Evolutionary conservation across 2,888 invertebrate genomes (phyloP).

Genomic region (Leptopterna dolabrata): DNA sequence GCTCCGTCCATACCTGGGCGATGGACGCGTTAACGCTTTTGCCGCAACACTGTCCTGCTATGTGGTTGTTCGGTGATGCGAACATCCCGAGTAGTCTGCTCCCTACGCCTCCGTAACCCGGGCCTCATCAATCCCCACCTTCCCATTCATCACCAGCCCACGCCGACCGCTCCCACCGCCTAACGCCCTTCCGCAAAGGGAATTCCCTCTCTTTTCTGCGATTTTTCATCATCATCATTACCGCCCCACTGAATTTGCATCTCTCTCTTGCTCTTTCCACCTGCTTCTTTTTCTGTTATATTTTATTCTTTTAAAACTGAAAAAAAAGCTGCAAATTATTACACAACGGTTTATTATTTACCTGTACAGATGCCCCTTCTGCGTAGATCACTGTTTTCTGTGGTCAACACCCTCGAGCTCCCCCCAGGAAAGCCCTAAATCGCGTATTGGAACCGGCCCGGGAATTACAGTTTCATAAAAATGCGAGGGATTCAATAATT

Average conservation of each 20-base stretch:
- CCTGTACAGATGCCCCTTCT: too few species aligned
- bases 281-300: not conserved
- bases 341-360: too few species aligned
- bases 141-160: not conserved
- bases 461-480: too few species aligned
- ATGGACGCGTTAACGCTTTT: constrained; percentile 5
- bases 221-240: constrained; percentile 12
- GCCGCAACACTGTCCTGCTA: not conserved
- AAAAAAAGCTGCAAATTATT: too few species aligned
- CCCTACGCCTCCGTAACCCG: not conserved
- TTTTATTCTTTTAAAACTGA: too few species aligned
- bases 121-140: not conserved
- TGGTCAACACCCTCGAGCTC: too few species aligned
- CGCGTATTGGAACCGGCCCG: too few species aligned
- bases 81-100: not conserved
- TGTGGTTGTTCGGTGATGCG: not conserved
- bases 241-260: not conserved
- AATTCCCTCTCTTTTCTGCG: not conserved
- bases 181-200: not conserved
- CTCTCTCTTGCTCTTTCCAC: not conserved
- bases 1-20: not conserved
- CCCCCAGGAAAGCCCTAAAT: too few species aligned
- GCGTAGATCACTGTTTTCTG: too few species aligned
- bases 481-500: too few species aligned
- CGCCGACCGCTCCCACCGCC: not conserved